Conservation (phyloP, 2,888 invertebrate genomes). For the Acanthoscelides obtectus region DNA sequence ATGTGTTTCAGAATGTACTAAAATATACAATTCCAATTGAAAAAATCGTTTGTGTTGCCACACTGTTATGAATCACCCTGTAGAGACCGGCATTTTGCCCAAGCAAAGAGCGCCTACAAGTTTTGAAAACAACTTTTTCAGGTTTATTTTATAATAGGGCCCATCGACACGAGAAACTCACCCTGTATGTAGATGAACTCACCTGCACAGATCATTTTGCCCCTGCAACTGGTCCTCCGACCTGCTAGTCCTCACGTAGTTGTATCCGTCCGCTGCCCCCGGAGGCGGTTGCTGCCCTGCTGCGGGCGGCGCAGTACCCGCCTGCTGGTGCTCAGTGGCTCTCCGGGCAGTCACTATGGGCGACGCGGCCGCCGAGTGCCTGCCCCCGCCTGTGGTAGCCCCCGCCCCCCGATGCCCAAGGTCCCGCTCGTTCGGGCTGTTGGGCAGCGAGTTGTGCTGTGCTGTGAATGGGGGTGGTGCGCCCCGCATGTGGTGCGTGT, state of each 20-base stretch:
- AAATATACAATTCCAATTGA: too few relatives aligned
- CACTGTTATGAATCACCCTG: too few relatives aligned
- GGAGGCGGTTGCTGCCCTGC: conserved; percentile 42
- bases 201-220: conserved; percentile 58
- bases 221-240: conserved; percentile 83
- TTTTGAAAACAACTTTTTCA: too few relatives aligned
- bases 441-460: conserved; percentile 60
- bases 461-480: conserved; percentile 20
- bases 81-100: too few relatives aligned
- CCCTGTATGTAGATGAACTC: too few relatives aligned
- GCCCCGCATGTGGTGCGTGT: conserved; percentile 43
- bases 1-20: too few relatives aligned
- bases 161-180: too few relatives aligned
- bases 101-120: too few relatives aligned
- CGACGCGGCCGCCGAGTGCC: conserved; percentile 53
- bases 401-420: conserved; percentile 48
- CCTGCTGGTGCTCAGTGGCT: conserved; percentile 52
- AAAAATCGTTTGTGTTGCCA: too few relatives aligned
- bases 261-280: conserved; percentile 31
- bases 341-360: conserved; percentile 55
- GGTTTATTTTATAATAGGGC: too few relatives aligned
- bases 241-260: conserved; percentile 78
- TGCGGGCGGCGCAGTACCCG: conserved; percentile 33
- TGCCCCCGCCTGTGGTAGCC: conserved; percentile 38
- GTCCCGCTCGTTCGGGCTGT: conserved; percentile 63